Conservation (phyloP, 2,113 vertebrate species). For the Peucedramus taeniatus region DNA sequence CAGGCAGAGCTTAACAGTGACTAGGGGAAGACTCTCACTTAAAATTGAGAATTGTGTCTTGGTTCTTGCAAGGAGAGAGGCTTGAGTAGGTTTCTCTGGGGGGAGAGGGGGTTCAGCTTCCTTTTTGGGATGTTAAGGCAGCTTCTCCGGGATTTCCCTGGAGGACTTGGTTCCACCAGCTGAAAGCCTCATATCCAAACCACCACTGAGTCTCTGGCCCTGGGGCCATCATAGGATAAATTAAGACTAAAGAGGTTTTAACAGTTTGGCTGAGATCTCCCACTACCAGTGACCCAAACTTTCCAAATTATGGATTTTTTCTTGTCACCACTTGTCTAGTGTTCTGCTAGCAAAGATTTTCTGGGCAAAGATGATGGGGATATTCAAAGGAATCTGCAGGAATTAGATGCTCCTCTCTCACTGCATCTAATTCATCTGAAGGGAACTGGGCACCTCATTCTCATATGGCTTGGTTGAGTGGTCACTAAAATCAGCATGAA, state of each 20-base stretch:
- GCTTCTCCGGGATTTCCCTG: neutral
- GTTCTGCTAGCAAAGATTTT: neutral
- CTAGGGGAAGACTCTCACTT: constrained; percentile 28
- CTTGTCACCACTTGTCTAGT: neutral
- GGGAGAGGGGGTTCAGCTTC: neutral
- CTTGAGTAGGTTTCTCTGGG: neutral
- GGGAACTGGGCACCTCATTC: neutral
- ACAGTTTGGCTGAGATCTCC: constrained; percentile 2
- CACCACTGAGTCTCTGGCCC: neutral
- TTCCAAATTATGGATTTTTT: neutral
- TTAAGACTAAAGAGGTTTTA: constrained; percentile 23
- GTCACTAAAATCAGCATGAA: neutral
- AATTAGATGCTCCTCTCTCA: constrained; percentile 50
- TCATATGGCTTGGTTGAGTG: constrained; percentile 11
- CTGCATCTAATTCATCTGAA: neutral
- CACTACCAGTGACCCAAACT: neutral
- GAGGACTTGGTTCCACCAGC: constrained; percentile 12
- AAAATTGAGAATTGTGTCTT: neutral
- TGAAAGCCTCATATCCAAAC: constrained; percentile 10
- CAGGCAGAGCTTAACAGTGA: neutral
- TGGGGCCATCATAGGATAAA: neutral
- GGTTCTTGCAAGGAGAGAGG: constrained; percentile 45
- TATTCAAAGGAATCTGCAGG: neutral
- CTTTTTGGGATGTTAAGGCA: constrained; percentile 55
- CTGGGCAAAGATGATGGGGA: neutral